Base-by-base conservation (phyloP, 2,113 vertebrate species). In the Burhinus oedicnemus region DNA sequence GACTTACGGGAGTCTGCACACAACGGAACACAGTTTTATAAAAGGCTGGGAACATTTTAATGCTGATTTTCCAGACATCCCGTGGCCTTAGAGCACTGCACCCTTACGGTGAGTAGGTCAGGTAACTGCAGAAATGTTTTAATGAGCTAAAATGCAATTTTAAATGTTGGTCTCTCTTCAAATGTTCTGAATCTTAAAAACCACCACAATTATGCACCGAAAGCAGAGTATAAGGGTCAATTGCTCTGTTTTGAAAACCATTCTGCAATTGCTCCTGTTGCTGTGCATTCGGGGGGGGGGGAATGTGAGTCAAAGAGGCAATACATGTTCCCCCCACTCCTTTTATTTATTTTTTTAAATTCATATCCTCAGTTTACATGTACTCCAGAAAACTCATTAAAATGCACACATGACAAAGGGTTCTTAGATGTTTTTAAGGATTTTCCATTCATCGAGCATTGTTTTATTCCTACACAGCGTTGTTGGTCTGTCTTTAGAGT, bases 11-110 rank as follows among this genome's bases (percentile, higher is more conserved):
- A 66, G 42, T 0, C 90, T n/a, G 36, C 45, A 44, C n/a, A 12
- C 38, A 1, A 0, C 0, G 2, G 4, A n/a, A 11, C 5, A 5
- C 7, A 2, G 47, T 0, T 62, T 38, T 27, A 0, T 2, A 3
- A 45, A 45, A 52, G 27, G 7, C 22, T 65, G 74, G 66, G 40
- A 57, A 30, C 8, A 3, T 40, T 72, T 61, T 29, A 26, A 44
- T 11, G 21, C 25, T 69, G 65, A 6, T 30, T 87, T 80, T 65
- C 29, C 36, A 30, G 72, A 7, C 20, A 19, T 26, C 30, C 12
- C 8, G 1, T 2, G 36, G 30, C 40, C 11, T 52, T 16, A 51
- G 49, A 36, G 62, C 44, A 3, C 27, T 23, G 71, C 8, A 6
- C 13, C 45, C 47, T 14, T 47, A 5, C 15, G 19, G 26, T 1